A percentile compares a stretch with the other conserved stretches of the same genome.
phyloP scores from a whole-genome alignment of 2,797 vertebrate species.

The Poliocrania exsul region DNA sequence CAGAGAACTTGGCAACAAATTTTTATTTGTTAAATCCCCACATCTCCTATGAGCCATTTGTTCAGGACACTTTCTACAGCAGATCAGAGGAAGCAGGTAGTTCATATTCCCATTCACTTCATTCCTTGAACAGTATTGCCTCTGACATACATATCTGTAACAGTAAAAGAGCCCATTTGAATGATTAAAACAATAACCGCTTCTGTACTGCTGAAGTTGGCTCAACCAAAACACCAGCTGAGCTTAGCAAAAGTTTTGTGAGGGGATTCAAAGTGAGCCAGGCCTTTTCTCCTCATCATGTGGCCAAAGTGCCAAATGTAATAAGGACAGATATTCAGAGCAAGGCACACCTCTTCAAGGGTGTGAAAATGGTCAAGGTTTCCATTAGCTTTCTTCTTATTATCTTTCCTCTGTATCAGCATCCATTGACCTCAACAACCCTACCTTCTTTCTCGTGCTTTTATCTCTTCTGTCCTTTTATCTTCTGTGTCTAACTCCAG shows the following conservation, averaged over 20 bases:
- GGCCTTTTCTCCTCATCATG: not conserved
- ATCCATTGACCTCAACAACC: slow-evolving; percentile 10
- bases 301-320: not conserved
- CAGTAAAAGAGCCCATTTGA: not conserved
- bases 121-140: not conserved
- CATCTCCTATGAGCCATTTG: not conserved
- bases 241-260: not conserved
- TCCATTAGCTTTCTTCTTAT: not conserved
- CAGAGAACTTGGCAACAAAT: not conserved
- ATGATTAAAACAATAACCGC: not conserved
- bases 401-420: not conserved
- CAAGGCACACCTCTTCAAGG: not conserved
- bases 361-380: not conserved
- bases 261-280: not conserved
- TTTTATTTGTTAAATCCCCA: not conserved
- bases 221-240: not conserved
- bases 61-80: not conserved
- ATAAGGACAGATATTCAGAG: not conserved
- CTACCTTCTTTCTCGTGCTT: not conserved
- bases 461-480: not conserved
- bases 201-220: not conserved
- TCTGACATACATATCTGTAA: not conserved
- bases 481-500: not conserved
- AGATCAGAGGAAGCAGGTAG: not conserved
- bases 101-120: not conserved